Evolutionary conservation across 23 tunicate genomes (phyloP).

Genomic region (Ascidia mentula): DNA sequence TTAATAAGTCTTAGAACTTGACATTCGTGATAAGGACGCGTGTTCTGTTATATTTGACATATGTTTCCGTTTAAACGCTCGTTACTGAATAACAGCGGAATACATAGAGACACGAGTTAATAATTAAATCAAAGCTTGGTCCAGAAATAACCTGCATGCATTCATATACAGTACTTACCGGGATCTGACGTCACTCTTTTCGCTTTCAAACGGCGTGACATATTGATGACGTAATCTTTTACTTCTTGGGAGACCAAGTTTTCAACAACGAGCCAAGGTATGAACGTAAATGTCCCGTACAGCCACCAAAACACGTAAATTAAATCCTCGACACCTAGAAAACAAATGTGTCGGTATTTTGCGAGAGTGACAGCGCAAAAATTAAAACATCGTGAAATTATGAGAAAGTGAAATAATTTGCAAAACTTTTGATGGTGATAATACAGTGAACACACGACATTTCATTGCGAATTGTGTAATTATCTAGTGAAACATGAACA

Average conservation of each 20-base stretch:
- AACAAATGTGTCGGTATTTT: not conserved
- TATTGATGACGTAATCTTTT: constrained; percentile 6
- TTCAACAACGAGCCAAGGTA: constrained; percentile 37
- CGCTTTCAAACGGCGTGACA: constrained; percentile 33
- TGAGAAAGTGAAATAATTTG: no score
- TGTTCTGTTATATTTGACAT: not conserved
- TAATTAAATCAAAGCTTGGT: not conserved
- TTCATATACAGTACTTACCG: not conserved
- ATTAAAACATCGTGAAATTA: no score
- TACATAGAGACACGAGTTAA: not conserved
- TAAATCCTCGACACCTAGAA: not conserved
- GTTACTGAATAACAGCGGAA: not conserved
- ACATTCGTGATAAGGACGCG: no score
- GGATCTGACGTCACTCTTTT: not conserved
- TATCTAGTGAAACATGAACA: no score
- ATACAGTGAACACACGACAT: no score
- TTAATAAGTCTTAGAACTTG: no score
- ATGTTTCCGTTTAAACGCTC: not conserved
- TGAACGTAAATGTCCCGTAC: constrained; percentile 13
- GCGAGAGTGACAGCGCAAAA: no score
- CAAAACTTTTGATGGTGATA: no score
- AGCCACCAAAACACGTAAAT: constrained; percentile 25
- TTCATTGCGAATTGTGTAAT: no score
- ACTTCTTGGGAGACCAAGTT: constrained; percentile 8
- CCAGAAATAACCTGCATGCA: not conserved